Base-by-base conservation (phyloP, 1,140 invertebrate genomes). In the Aphaenogaster rudis region DNA sequence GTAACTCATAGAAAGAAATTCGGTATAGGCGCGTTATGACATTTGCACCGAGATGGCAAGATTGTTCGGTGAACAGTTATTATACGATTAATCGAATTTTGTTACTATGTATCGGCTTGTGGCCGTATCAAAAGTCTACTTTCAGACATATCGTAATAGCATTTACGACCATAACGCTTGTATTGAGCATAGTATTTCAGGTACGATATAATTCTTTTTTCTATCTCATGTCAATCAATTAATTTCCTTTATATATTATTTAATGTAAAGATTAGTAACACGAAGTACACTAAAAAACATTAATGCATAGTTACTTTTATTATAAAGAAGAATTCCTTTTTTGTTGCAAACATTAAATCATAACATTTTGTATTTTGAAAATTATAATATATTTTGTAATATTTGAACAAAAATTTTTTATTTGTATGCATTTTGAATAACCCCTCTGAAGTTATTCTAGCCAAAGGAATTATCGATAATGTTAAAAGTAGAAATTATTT, bases 81-180 rank as follows among this genome's bases (percentile, higher is more conserved):
- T 80, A 80, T 36, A 61, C 48, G 11, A 76, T 88, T 5, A 79
- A 88, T n/a, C 63, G 74, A 57, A 87, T 84, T 54, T 50, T 88
- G 17, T 50, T 69, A 69, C 0, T 21, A n/a, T 69, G 42, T 17
- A 1, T 87, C 11, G 86, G 78, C 9, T 66, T 81, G 15, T 86
- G 85, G 64, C 85, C 85, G 11, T 80, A 64, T 54, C 69, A 84
- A 33, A 76, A 61, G 3, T 76, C 52, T 52, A 17, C 15, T 57
- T 50, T 21, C 50, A 76, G 13, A 11, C 8, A 39, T n/a, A 74
- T 76, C 13, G 0, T n/a, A 17, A 48, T 72, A n/a, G 2, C n/a
- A 17, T 52, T 76, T 48, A 48, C 1, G 4, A 59, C 57, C 1
- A 17, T 50, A 36, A 21, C 39, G 28, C 54, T 84, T 6, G 3